Conservation (phyloP, 1,140 invertebrate species). For the Caenorhabditis brenneri region DNA sequence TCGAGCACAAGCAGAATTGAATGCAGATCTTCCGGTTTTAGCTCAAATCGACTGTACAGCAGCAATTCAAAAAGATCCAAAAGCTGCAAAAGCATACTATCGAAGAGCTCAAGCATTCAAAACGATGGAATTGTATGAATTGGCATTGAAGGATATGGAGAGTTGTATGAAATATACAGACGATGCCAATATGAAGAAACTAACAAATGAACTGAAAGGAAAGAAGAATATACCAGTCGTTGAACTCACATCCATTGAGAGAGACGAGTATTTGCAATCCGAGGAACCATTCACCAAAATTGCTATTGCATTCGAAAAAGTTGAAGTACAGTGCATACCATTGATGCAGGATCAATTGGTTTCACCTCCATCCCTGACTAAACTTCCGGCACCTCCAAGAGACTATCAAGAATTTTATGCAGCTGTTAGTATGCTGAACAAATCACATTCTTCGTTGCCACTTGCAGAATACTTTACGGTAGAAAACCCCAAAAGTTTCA, state of each 20-base stretch:
- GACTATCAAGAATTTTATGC: conserved; percentile 18
- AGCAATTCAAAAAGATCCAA: conserved; percentile 22
- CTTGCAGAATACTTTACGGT: conserved; percentile 43
- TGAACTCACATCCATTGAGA: not conserved
- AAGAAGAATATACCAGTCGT: not conserved
- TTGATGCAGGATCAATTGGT: not conserved
- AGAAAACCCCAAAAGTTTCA: not conserved
- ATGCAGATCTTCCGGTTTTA: conserved; percentile 17
- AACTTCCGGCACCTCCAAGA: not conserved
- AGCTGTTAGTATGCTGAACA: not conserved
- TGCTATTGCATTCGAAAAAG: not conserved
- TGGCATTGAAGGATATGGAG: conserved; percentile 31
- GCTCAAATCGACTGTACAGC: conserved; percentile 44
- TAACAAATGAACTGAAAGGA: not conserved
- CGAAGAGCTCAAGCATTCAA: conserved; percentile 43
- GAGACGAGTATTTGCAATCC: not conserved
- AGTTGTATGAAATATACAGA: not conserved
- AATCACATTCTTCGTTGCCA: not conserved
- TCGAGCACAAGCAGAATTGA: conserved; percentile 41
- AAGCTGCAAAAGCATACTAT: not conserved
- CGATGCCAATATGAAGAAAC: not conserved
- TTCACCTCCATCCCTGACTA: not conserved
- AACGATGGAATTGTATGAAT: conserved; percentile 28
- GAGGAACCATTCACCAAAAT: not conserved
- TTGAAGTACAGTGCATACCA: not conserved